Evolutionary conservation across 1,140 invertebrate genomes (phyloP).

Genomic region (Anoplolepis gracilipes): DNA sequence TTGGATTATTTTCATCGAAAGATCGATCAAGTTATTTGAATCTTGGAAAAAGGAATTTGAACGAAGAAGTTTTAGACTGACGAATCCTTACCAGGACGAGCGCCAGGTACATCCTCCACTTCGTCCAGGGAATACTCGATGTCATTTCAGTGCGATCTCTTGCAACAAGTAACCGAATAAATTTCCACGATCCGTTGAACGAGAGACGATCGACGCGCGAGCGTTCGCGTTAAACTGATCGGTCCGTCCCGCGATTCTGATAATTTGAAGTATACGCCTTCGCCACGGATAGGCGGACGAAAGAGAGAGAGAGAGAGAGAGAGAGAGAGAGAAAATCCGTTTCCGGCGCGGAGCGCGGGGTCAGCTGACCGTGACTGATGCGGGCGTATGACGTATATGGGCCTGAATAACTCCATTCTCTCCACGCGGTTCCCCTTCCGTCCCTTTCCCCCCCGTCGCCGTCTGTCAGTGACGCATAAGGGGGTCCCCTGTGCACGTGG

Average conservation of each 20-base stretch:
- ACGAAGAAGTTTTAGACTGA: no score
- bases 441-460: background rate
- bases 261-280: background rate
- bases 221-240: background rate
- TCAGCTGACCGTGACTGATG: no score
- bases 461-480: no score
- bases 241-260: background rate
- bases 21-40: no score
- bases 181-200: background rate
- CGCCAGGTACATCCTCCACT: background rate
- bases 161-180: no score
- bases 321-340: background rate
- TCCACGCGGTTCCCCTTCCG: background rate
- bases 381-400: background rate
- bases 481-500: no score
- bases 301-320: background rate
- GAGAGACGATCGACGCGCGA: background rate
- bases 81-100: constrained; percentile 23
- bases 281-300: background rate
- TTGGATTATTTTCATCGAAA: no score
- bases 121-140: background rate
- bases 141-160: background rate
- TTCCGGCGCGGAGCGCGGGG: background rate
- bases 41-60: no score
- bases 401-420: background rate